Conservation (phyloP, 2,113 vertebrate species). For the Parus major region DNA sequence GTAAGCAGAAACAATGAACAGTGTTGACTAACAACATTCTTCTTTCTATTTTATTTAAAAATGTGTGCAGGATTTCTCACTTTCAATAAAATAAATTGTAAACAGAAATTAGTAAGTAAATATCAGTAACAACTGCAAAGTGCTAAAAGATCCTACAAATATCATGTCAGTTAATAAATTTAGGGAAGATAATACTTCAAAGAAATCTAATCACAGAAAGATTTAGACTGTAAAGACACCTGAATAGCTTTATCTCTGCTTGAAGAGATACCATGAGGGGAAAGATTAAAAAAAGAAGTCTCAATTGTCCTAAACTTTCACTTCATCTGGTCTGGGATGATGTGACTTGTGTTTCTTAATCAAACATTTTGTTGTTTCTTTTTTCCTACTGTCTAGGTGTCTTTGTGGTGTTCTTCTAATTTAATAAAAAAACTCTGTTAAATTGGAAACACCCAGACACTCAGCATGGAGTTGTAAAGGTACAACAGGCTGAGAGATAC, state of each 20-base stretch:
- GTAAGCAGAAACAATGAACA: background rate
- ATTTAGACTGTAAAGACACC: background rate
- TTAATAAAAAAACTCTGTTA: background rate
- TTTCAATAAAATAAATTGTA: background rate
- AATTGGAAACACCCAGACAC: background rate
- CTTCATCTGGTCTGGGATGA: background rate
- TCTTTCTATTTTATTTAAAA: background rate
- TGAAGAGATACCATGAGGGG: background rate
- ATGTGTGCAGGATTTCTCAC: background rate
- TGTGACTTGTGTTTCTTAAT: background rate
- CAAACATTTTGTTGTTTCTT: background rate
- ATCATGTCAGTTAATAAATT: background rate
- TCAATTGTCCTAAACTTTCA: background rate
- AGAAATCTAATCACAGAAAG: background rate
- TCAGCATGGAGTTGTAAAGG: background rate
- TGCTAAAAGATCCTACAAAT: background rate
- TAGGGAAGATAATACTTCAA: background rate
- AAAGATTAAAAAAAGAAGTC: background rate
- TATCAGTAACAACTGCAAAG: background rate
- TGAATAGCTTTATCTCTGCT: background rate
- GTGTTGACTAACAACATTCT: background rate
- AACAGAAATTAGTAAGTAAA: background rate
- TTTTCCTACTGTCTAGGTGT: background rate
- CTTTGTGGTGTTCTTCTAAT: background rate
- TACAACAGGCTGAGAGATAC: background rate